phyloP scores from a whole-genome alignment of 2,888 invertebrate genomes.

The Microctonus brassicae region DNA sequence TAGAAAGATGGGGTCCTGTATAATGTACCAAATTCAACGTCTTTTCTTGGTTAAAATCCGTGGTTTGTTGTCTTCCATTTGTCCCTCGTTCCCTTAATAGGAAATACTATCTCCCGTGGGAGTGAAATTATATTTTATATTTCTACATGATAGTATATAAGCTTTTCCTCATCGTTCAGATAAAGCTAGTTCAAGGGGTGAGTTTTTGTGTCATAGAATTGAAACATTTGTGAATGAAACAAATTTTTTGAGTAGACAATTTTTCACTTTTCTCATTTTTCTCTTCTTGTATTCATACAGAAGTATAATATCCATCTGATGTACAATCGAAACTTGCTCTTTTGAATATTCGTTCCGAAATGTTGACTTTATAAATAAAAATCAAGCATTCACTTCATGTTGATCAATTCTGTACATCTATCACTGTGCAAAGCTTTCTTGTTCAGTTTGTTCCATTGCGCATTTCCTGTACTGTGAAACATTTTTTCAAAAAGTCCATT shows the following conservation, averaged over 20 bases:
- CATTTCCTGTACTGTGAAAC: too few species aligned
- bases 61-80: constrained; percentile 8
- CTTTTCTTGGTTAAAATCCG: constrained; percentile 44
- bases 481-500: too few species aligned
- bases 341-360: too few species aligned
- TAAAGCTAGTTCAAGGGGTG: neutral
- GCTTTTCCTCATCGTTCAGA: constrained; percentile 37
- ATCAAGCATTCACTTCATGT: too few species aligned
- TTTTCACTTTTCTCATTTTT: neutral
- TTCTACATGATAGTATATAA: constrained; percentile 42
- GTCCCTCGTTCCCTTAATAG: constrained; percentile 11
- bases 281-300: too few species aligned
- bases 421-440: too few species aligned
- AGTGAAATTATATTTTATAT: constrained; percentile 52
- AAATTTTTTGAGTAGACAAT: constrained; percentile 13
- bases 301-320: too few species aligned
- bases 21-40: constrained; percentile 54
- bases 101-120: constrained; percentile 11
- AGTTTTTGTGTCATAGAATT: neutral
- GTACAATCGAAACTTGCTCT: too few species aligned
- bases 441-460: too few species aligned
- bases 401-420: too few species aligned
- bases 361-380: too few species aligned
- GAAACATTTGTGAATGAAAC: constrained; percentile 36
- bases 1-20: constrained; percentile 25